Percentiles rank a stretch among this genome's conserved stretches.
Conservation (phyloP, 2,888 invertebrate genomes). For the Hipparchia sbordonii region DNA sequence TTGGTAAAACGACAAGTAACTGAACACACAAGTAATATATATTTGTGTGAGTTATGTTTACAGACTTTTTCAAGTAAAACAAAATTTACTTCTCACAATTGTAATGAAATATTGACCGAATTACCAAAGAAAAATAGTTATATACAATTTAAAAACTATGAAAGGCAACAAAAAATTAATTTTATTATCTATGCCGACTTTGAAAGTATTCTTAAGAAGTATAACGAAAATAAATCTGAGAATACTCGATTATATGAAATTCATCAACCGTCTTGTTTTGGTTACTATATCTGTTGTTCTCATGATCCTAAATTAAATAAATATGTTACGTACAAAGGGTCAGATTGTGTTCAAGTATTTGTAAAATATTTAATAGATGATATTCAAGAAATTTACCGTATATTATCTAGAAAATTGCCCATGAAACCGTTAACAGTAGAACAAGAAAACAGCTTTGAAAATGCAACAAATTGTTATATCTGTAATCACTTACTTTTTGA, state of each 20-base stretch:
- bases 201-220: too few relatives aligned
- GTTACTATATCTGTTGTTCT: too few relatives aligned
- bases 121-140: constrained; percentile 28
- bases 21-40: not conserved
- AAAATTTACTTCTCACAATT: constrained; percentile 30
- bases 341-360: constrained; percentile 32
- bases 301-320: too few relatives aligned
- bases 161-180: too few relatives aligned
- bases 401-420: not conserved
- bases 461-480: not conserved
- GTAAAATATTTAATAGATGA: constrained; percentile 27
- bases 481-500: not conserved
- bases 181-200: too few relatives aligned
- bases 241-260: too few relatives aligned
- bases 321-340: constrained; percentile 21
- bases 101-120: constrained; percentile 26
- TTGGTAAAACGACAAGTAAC: too few relatives aligned
- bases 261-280: too few relatives aligned
- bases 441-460: constrained; percentile 1
- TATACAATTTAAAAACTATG: constrained; percentile 24
- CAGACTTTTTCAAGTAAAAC: constrained; percentile 33
- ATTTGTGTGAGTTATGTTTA: constrained; percentile 39
- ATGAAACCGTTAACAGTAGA: constrained; percentile 5
- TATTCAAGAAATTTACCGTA: constrained; percentile 8
- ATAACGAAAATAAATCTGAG: too few relatives aligned